A percentile compares a stretch with the other conserved stretches of the same genome.
Conservation (phyloP, 2,113 vertebrate species). For the Serinus canaria region DNA sequence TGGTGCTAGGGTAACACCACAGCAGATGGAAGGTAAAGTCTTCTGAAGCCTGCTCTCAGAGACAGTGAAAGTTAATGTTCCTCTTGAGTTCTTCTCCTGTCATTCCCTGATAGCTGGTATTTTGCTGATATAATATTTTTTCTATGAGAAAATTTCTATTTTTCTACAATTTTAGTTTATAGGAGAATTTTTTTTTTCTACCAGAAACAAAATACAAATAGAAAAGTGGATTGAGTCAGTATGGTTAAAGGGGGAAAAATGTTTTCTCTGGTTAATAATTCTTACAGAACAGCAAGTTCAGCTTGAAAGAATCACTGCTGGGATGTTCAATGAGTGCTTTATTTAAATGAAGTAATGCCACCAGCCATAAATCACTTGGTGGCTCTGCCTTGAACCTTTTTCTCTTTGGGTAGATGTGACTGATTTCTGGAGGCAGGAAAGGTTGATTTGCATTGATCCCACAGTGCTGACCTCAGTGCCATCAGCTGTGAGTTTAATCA, state of each 20-base stretch:
- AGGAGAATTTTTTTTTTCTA: not conserved
- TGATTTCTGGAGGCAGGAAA: not conserved
- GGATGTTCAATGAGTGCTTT: not conserved
- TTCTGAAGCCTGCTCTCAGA: not conserved
- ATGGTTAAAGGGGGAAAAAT: not conserved
- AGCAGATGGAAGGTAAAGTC: not conserved
- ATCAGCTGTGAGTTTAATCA: conserved; percentile 22
- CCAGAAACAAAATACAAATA: not conserved
- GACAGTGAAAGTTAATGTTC: not conserved
- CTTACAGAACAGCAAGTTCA: not conserved
- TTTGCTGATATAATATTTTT: not conserved
- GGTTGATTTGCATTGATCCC: conserved; percentile 18
- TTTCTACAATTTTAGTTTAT: not conserved
- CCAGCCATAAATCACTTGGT: not conserved
- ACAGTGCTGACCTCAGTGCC: not conserved
- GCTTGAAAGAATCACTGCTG: not conserved
- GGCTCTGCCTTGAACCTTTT: not conserved
- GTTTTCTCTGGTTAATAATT: not conserved
- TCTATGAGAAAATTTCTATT: not conserved
- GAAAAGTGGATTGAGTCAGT: not conserved
- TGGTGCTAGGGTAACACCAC: not conserved
- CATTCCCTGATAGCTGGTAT: not conserved
- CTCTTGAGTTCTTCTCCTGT: not conserved
- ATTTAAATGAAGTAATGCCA: not conserved
- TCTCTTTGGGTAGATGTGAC: not conserved